Base-by-base conservation (phyloP, 2,113 vertebrate species). In the Elanus axillaris region DNA sequence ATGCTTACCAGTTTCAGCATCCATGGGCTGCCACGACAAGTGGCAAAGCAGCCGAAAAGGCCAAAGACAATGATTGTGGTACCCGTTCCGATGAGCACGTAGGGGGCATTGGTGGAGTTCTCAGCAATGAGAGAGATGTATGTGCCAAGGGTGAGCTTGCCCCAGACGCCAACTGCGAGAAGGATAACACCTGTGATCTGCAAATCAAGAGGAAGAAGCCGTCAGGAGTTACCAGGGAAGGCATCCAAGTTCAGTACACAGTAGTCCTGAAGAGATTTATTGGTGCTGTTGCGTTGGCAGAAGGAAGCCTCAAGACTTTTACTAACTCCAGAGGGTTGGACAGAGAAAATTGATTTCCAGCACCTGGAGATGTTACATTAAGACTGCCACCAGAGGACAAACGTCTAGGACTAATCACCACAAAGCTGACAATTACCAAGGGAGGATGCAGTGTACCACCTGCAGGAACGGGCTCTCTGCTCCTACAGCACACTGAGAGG, bases 101-200 rank as follows among this genome's bases (percentile, higher is more conserved):
- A 99, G 31, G 99, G 99, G 43, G 99, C 99, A 95, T 99, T 99
- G 97, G 99, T 99, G 98, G 99, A 99, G 98, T 99, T 99, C 97
- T 99, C 99, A 14, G 99, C 99, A 50, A 99, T 99, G 56, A 99
- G 99, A 34, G 99, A 99, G 95, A 99, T 99, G 94, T 99, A 99
- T 2, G 99, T 99, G 93, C 99, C 99, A 58, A 99, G 98, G 97
- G 99, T 99, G 92, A 99, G 98, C 97, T 99, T 99, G 80, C 99
- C 99, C 99, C 99, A 99, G 97, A 99, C 98, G 87, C 99, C 99
- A 10, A 99, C 99, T 9, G 99, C 99, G 16, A 99, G 98, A 62
- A 99, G 99, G 98, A 99, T 99, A 82, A 99, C 99, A 18, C 99
- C 99, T 34, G 99, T 99, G 98, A 99, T 99, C 99, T 99, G 96